phyloP scores from a whole-genome alignment of 2,888 invertebrate genomes.

The Hymenopus coronatus region DNA sequence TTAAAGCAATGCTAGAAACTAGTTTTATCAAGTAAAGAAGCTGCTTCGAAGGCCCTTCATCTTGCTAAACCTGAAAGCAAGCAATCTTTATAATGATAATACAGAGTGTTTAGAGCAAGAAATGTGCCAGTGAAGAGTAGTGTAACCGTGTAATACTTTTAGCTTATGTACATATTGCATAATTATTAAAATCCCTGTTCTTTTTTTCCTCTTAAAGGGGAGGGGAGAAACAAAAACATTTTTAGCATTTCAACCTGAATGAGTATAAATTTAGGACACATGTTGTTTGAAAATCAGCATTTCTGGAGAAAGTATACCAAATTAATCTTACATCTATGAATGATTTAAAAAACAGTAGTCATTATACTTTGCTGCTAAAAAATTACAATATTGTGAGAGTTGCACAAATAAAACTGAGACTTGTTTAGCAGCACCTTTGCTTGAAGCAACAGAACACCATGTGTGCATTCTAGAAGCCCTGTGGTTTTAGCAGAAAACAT shows the following conservation, averaged over 20 bases:
- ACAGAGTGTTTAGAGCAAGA: conserved; percentile 6
- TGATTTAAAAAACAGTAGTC: neutral
- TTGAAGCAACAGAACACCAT: too few species aligned
- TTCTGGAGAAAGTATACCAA: too few species aligned
- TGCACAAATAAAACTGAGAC: too few species aligned
- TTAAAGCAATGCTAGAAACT: conserved; percentile 14
- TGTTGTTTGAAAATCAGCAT: too few species aligned
- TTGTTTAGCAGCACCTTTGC: too few species aligned
- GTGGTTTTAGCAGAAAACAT: too few species aligned
- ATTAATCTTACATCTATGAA: neutral
- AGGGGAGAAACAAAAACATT: neutral
- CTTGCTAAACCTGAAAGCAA: conserved; percentile 5
- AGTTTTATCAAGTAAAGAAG: neutral
- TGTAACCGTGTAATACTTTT: neutral
- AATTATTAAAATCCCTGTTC: neutral
- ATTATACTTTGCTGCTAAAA: neutral
- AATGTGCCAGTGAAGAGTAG: neutral
- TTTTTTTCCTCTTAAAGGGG: neutral
- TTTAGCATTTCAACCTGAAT: neutral
- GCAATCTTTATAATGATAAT: neutral
- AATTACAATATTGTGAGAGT: too few species aligned
- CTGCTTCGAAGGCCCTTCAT: neutral
- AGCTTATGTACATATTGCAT: neutral
- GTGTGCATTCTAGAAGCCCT: too few species aligned
- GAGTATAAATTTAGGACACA: neutral